Conservation (phyloP, 2,113 vertebrate species). For the Apodemus speciosus region DNA sequence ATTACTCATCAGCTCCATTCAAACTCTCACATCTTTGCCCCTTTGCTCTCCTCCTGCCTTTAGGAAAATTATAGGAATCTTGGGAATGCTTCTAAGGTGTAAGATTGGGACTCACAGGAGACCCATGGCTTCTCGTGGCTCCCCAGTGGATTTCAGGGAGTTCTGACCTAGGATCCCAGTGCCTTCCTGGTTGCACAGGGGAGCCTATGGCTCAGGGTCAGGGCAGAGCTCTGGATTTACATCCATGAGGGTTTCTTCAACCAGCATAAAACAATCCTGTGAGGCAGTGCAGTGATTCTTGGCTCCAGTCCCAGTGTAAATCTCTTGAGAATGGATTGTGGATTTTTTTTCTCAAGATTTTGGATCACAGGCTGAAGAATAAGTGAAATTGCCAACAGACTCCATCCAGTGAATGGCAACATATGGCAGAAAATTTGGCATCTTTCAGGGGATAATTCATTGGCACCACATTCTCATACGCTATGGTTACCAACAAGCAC, state of each 20-base stretch:
- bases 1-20: conserved; percentile 31
- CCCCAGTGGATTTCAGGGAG: conserved; percentile 59
- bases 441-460: conserved; percentile 53
- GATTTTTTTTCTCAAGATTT: conserved; percentile 52
- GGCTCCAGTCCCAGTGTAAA: conserved; percentile 66
- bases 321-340: conserved; percentile 49
- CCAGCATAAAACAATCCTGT: conserved; percentile 2
- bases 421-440: conserved; percentile 71
- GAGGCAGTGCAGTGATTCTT: conserved; percentile 68
- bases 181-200: conserved; percentile 18
- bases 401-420: conserved; percentile 62
- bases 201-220: conserved; percentile 16
- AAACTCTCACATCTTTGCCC: conserved; percentile 5
- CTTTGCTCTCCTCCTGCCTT: neutral
- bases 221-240: conserved; percentile 46
- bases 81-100: conserved; percentile 21
- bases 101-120: neutral
- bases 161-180: conserved; percentile 33
- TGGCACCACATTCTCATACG: conserved; percentile 65
- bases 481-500: conserved; percentile 64
- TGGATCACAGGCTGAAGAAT: conserved; percentile 57
- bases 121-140: neutral
- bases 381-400: conserved; percentile 65
- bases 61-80: conserved; percentile 40
- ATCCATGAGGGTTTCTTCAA: conserved; percentile 70